Conservation (phyloP, 2,113 vertebrate species). For the Tragelaphus buxtoni region DNA sequence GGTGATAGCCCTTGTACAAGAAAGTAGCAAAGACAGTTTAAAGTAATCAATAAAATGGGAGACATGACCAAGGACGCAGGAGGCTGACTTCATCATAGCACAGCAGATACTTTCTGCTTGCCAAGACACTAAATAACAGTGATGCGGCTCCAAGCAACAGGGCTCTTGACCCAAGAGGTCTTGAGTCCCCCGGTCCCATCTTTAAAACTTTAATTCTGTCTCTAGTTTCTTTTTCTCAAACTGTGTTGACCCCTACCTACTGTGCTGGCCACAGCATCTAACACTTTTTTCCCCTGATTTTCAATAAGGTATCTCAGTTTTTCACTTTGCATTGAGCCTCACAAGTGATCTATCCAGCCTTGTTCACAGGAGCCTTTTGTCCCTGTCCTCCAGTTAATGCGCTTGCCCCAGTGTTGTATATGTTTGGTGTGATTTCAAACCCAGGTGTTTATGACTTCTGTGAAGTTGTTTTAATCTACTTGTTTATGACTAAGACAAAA, state of each 20-base stretch:
- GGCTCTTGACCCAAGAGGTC: neutral
- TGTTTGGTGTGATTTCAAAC: neutral
- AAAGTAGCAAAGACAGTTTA: neutral
- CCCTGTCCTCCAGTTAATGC: neutral
- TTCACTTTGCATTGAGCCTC: neutral
- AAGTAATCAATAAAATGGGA: neutral
- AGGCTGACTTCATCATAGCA: neutral
- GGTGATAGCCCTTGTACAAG: neutral
- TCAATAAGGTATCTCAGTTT: neutral
- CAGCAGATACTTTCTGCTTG: neutral
- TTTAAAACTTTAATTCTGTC: neutral
- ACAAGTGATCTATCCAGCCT: neutral
- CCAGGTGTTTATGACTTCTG: neutral
- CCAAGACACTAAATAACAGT: neutral
- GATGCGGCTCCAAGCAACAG: neutral
- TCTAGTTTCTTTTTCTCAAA: neutral
- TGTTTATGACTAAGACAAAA: neutral
- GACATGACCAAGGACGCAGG: fast-evolving
- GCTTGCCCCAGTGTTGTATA: neutral
- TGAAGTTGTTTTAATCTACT: neutral
- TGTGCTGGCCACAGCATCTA: neutral
- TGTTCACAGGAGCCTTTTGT: neutral
- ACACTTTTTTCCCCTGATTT: neutral
- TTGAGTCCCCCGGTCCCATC: neutral
- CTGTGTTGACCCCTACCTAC: neutral